Percentiles rank a stretch among this genome's conserved stretches.
Evolutionary conservation across 2,797 vertebrate species (phyloP).

Genomic region (Erpetoichthys calabaricus): DNA sequence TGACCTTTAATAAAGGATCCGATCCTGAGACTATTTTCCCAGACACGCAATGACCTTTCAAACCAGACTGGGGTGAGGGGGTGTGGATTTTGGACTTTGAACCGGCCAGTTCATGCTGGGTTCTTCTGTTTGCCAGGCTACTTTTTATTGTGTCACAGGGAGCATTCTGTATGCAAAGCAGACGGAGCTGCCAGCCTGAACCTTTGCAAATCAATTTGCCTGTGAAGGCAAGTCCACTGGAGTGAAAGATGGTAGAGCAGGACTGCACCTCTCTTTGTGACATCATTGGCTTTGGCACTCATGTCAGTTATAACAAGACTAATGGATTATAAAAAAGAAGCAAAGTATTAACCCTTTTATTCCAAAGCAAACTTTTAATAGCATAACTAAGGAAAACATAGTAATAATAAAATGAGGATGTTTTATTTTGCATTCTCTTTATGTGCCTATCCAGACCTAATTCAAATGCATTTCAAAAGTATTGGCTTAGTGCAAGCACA

Average conservation of each 20-base stretch:
- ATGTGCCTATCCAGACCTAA: neutral
- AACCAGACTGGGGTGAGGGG: constrained; percentile 77
- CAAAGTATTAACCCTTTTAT: constrained; percentile 16
- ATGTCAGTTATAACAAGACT: constrained; percentile 35
- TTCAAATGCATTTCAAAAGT: constrained; percentile 30
- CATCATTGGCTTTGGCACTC: constrained; percentile 45
- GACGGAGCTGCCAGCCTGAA: constrained; percentile 73
- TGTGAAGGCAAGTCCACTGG: constrained; percentile 72
- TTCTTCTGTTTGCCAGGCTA: constrained; percentile 65
- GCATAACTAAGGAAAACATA: too few relatives aligned
- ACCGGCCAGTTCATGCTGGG: constrained; percentile 64
- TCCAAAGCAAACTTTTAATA: neutral
- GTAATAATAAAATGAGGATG: too few relatives aligned
- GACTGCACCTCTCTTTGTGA: constrained; percentile 64
- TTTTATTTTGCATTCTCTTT: neutral
- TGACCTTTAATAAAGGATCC: constrained; percentile 92
- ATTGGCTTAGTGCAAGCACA: constrained; percentile 19
- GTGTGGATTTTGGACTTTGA: constrained; percentile 70
- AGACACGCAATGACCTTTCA: constrained; percentile 93
- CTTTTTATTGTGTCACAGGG: constrained; percentile 71
- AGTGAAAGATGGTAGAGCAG: constrained; percentile 57
- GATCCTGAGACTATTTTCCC: constrained; percentile 82
- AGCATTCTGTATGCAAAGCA: constrained; percentile 79
- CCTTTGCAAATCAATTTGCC: constrained; percentile 98
- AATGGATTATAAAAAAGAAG: constrained; percentile 25